Evolutionary conservation across 2,888 invertebrate genomes (phyloP).

Genomic region (Ptychoptera albimana): DNA sequence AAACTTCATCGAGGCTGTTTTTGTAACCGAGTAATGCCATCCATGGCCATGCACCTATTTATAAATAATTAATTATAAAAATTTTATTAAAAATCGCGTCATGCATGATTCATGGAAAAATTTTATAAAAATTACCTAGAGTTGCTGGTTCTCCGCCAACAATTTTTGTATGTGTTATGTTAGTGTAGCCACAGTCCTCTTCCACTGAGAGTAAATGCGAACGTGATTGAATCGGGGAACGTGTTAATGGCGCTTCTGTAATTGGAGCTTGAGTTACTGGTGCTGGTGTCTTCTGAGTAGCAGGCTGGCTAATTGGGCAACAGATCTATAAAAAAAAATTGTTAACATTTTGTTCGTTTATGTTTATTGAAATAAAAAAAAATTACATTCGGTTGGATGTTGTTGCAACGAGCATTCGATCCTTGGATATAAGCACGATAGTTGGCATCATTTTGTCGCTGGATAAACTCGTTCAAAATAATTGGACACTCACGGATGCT

Average conservation of each 20-base stretch:
- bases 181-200: slow-evolving; percentile 46
- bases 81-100: slow-evolving; percentile 6
- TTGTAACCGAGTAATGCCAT: slow-evolving; percentile 56
- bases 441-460: slow-evolving; percentile 4
- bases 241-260: background rate
- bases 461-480: slow-evolving; percentile 4
- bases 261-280: slow-evolving; percentile 1
- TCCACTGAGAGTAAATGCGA: slow-evolving; percentile 21
- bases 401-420: slow-evolving; percentile 8
- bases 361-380: background rate
- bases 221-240: slow-evolving; percentile 1
- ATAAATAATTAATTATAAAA: slow-evolving; percentile 2
- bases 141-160: slow-evolving; percentile 56
- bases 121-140: slow-evolving; percentile 35
- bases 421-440: slow-evolving; percentile 5
- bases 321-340: slow-evolving; percentile 1
- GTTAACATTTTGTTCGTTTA: background rate
- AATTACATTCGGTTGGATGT: slow-evolving; percentile 4
- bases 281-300: slow-evolving; percentile 5
- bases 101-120: slow-evolving; percentile 4
- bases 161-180: slow-evolving; percentile 39
- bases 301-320: slow-evolving; percentile 5
- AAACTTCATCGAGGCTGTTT: slow-evolving; percentile 23
- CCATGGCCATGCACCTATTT: slow-evolving; percentile 64
- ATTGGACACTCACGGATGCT: slow-evolving; percentile 5